A percentile compares a stretch with the other conserved stretches of the same genome.
Conservation (phyloP, 2,797 vertebrate genomes). For the Parambassis ranga region DNA sequence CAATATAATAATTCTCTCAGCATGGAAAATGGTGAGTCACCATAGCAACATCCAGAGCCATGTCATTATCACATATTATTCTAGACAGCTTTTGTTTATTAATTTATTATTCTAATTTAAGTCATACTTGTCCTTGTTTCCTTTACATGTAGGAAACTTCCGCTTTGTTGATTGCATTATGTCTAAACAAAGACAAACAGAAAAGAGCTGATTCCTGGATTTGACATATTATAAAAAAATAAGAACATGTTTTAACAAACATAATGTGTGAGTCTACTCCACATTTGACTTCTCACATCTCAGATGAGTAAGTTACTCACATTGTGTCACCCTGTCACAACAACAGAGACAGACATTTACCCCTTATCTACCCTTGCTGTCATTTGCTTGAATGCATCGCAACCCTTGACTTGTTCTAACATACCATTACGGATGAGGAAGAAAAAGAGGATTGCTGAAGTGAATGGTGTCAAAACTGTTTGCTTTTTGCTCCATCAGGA, state of each 20-base stretch:
- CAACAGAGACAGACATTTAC: constrained; percentile 14
- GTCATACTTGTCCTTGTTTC: neutral
- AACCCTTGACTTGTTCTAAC: constrained; percentile 43
- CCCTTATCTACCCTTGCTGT: constrained; percentile 19
- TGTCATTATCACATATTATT: neutral
- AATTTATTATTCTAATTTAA: neutral
- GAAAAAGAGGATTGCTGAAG: constrained; percentile 34
- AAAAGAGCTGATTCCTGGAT: neutral
- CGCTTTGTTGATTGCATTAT: neutral
- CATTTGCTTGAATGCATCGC: constrained; percentile 52
- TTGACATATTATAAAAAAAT: neutral
- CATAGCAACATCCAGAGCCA: neutral
- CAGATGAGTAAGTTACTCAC: constrained; percentile 1
- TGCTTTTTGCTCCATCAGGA: constrained; percentile 54
- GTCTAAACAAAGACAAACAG: neutral
- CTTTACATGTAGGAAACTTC: neutral
- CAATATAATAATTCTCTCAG: neutral
- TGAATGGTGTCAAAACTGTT: constrained; percentile 52
- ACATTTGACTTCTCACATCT: neutral
- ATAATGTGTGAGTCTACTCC: neutral
- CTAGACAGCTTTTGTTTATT: neutral
- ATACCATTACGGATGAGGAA: constrained; percentile 30
- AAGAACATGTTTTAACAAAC: neutral
- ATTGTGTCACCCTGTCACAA: constrained; percentile 9
- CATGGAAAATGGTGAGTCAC: neutral